phyloP scores from a whole-genome alignment of 2,888 invertebrate species.

The Dryobotodes eremita region DNA sequence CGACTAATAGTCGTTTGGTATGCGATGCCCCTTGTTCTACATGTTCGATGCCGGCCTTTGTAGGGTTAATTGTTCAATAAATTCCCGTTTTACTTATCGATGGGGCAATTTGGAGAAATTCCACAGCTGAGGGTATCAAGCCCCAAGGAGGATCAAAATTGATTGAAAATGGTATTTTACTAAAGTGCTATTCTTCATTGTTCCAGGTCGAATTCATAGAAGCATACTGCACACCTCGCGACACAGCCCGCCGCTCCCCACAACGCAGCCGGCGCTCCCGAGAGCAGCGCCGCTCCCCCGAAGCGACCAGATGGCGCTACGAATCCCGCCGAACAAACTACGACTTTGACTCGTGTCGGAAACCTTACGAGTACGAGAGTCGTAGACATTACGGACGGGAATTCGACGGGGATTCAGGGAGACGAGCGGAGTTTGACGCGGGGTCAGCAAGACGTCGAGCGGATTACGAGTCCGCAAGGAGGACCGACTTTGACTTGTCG shows the following conservation, averaged over 20 bases:
- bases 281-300: conserved; percentile 86
- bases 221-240: conserved; percentile 94
- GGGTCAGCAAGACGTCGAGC: conserved; percentile 86
- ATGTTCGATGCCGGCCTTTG: conserved; percentile 53
- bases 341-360: conserved; percentile 85
- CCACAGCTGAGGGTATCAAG: neutral
- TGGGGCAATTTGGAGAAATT: conserved; percentile 27
- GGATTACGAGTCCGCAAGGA: conserved; percentile 88
- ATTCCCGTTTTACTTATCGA: conserved; percentile 26
- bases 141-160: neutral
- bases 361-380: conserved; percentile 87
- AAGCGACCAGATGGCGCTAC: conserved; percentile 87
- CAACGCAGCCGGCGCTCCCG: conserved; percentile 86
- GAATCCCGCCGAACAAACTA: conserved; percentile 85
- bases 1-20: conserved; percentile 84
- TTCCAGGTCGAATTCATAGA: conserved; percentile 94
- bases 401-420: conserved; percentile 85
- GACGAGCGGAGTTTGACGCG: conserved; percentile 84
- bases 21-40: conserved; percentile 68
- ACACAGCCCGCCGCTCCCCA: conserved; percentile 90
- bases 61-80: conserved; percentile 56
- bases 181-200: conserved; percentile 70
- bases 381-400: conserved; percentile 80
- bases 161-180: neutral
- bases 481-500: conserved; percentile 88